Conservation (phyloP, 2,797 vertebrate genomes). For the Peromyscus attwateri region DNA sequence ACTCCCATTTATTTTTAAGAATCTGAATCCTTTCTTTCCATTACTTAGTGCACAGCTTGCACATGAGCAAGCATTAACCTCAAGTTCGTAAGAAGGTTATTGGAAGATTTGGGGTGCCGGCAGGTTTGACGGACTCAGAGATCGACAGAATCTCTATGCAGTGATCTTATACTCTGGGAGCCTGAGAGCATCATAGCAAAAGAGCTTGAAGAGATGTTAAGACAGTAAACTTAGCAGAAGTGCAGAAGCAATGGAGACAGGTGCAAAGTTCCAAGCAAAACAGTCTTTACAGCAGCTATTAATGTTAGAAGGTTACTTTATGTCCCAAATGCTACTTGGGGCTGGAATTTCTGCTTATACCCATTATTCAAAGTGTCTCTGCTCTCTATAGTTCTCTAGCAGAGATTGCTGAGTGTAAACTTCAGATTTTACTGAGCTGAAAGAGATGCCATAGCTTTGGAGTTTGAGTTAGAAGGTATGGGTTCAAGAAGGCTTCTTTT, state of each 20-base stretch:
- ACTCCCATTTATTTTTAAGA: neutral
- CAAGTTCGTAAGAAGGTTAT: neutral
- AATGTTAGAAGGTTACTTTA: neutral
- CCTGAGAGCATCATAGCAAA: constrained; percentile 36
- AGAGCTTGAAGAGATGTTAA: neutral
- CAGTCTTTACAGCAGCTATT: neutral
- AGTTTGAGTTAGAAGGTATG: neutral
- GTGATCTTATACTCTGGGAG: neutral
- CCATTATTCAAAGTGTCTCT: neutral
- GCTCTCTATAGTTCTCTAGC: constrained; percentile 2
- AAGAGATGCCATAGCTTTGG: neutral
- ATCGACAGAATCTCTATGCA: neutral
- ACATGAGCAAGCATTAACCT: neutral
- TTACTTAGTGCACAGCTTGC: neutral
- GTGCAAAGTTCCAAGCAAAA: constrained; percentile 13
- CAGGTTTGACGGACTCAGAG: neutral
- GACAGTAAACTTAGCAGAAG: neutral
- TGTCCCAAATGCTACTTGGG: neutral
- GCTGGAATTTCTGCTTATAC: neutral
- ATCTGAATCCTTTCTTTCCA: neutral
- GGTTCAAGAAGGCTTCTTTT: neutral
- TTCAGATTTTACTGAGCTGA: neutral
- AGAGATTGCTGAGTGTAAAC: neutral
- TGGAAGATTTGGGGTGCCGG: neutral
- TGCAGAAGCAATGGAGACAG: neutral